Percentiles rank a stretch among this genome's conserved stretches.
Evolutionary conservation across 2,888 invertebrate genomes (phyloP).

Genomic region (Synergus umbraculus): DNA sequence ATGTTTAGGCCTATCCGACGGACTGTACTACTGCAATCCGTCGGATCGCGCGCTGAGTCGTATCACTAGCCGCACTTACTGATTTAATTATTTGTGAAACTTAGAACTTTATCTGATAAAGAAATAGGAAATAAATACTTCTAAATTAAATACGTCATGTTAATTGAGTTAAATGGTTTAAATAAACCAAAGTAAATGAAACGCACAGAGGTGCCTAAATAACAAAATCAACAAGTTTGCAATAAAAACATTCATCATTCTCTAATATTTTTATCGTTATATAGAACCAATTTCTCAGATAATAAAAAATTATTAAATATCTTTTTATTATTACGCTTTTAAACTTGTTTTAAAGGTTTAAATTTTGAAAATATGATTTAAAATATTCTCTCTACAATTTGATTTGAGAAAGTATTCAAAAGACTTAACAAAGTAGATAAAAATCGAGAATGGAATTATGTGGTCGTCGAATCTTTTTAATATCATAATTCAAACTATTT

Average conservation of each 20-base stretch:
- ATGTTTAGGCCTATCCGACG: constrained; percentile 39
- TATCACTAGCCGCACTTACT: constrained; percentile 36
- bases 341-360: no score
- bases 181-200: background rate
- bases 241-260: no score
- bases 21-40: constrained; percentile 50
- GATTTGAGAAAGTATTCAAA: background rate
- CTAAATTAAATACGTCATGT: background rate
- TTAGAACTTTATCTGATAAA: background rate
- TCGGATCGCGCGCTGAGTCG: constrained; percentile 52
- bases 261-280: no score
- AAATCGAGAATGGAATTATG: background rate
- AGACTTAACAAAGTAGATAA: background rate
- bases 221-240: no score
- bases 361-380: no score
- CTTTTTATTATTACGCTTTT: no score
- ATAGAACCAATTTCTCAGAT: no score
- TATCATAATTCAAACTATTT: background rate
- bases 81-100: background rate
- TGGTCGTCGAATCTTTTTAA: background rate
- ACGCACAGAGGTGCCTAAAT: no score
- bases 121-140: background rate
- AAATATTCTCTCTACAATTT: no score
- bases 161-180: background rate
- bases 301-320: no score